Evolutionary conservation across 2,113 vertebrate species (phyloP).

Genomic region (Poicephalus gulielmi): DNA sequence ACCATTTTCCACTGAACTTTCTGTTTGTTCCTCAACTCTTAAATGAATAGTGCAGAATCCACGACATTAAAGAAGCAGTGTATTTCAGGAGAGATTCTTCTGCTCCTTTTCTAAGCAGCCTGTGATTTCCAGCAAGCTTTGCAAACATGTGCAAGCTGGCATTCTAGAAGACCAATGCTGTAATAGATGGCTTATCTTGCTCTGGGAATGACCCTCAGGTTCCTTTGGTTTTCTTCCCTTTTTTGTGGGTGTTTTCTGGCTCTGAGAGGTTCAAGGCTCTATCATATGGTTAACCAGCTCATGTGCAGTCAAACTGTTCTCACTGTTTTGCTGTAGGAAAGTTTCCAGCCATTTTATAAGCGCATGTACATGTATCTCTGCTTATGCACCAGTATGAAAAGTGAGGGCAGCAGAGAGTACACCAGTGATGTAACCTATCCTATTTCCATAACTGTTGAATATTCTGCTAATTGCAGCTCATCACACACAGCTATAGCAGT

Average conservation of each 20-base stretch:
- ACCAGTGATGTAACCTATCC: background rate
- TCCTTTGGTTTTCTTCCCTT: background rate
- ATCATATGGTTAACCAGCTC: background rate
- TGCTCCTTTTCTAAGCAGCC: background rate
- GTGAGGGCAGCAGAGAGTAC: background rate
- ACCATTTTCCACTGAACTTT: background rate
- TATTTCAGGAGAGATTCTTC: background rate
- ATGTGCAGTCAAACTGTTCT: background rate
- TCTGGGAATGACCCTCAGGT: background rate
- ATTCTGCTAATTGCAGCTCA: background rate
- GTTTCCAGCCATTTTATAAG: background rate
- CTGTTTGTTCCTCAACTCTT: background rate
- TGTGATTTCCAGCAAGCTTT: background rate
- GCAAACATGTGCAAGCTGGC: background rate
- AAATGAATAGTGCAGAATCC: background rate
- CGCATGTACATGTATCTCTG: background rate
- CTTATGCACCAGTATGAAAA: background rate
- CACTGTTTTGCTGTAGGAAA: background rate
- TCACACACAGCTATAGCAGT: background rate
- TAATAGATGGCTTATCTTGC: background rate
- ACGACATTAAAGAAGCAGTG: background rate
- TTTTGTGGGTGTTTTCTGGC: background rate
- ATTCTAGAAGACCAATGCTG: background rate
- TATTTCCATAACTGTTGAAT: background rate
- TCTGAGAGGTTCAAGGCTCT: background rate